Conservation (phyloP, 2,113 vertebrate species). For the Glaucidium brasilianum region DNA sequence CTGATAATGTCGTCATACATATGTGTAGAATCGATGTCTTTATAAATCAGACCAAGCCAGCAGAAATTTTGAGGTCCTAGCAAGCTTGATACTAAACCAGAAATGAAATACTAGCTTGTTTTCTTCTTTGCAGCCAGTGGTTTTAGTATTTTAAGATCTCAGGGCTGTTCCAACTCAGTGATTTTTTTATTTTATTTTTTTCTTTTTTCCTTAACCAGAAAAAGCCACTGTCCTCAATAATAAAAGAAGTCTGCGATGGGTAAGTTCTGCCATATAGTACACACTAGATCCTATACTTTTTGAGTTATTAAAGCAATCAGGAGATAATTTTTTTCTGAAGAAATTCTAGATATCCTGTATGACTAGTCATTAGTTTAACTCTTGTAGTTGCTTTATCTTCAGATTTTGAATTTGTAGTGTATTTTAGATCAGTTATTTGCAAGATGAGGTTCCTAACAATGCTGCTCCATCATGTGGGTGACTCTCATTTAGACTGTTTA, state of each 20-base stretch:
- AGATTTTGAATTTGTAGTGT: not conserved
- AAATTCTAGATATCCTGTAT: not conserved
- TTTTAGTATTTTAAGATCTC: not conserved
- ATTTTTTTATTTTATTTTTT: conserved; percentile 15
- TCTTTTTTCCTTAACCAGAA: conserved; percentile 77
- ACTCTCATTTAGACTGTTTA: not conserved
- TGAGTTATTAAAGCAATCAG: not conserved
- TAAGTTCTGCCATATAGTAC: conserved; percentile 71
- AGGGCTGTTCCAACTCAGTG: not conserved
- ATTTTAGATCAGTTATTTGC: not conserved
- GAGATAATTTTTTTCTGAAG: not conserved
- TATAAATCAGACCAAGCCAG: not conserved
- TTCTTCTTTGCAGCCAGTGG: not conserved
- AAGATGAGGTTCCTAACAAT: not conserved
- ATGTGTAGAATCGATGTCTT: not conserved
- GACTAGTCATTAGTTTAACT: not conserved
- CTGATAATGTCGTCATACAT: not conserved
- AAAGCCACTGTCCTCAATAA: conserved; percentile 95
- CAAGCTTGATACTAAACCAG: not conserved
- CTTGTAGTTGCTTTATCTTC: not conserved
- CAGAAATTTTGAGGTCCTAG: not conserved
- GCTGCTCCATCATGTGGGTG: not conserved
- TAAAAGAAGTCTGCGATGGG: conserved; percentile 99
- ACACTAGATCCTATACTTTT: not conserved
- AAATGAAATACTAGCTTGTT: not conserved